Conservation (phyloP, 2,113 vertebrate genomes). For the Nymphicus hollandicus region DNA sequence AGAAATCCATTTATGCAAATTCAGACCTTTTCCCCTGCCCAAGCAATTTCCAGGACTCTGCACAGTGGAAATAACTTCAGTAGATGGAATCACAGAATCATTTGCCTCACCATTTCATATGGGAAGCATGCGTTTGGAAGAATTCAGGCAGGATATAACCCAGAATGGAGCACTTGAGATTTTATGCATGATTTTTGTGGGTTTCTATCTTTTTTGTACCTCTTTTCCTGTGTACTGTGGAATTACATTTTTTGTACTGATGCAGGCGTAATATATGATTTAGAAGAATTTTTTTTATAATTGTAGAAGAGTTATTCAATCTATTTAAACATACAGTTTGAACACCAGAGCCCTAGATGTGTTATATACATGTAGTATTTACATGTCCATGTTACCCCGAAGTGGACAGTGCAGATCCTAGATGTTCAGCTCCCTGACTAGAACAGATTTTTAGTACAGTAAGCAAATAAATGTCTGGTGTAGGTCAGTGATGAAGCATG, state of each 20-base stretch:
- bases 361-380: neutral
- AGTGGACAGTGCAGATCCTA: neutral
- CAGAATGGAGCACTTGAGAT: neutral
- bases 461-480: neutral
- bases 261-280: neutral
- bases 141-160: neutral
- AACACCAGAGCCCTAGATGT: neutral
- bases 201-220: neutral
- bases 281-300: neutral
- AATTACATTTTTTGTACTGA: neutral
- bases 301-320: neutral
- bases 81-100: neutral
- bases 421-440: neutral
- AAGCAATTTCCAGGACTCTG: slow-evolving; percentile 14
- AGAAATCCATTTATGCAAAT: slow-evolving; percentile 46
- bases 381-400: neutral
- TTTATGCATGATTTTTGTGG: neutral
- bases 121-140: neutral
- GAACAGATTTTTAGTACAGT: neutral
- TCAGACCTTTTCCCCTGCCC: slow-evolving; percentile 41
- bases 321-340: neutral
- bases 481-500: neutral
- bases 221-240: neutral
- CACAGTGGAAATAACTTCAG: neutral
- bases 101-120: neutral